Evolutionary conservation across 2,797 vertebrate species (phyloP), one percentile per base, ranked within the genome.

Genomic region (Acanthurus tractus): DNA sequence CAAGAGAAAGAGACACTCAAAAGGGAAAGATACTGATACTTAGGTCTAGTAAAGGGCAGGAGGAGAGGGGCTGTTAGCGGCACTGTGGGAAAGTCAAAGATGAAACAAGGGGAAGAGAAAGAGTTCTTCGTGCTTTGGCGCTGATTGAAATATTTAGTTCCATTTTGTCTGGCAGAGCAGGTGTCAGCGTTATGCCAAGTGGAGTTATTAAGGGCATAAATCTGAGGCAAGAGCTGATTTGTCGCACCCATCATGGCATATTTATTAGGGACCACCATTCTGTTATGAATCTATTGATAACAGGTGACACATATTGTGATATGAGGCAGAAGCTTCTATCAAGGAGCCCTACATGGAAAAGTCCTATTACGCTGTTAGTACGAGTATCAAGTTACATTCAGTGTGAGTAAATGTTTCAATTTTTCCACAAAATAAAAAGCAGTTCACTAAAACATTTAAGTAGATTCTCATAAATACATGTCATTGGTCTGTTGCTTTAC

Each of bases 121-220:
- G 25, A 86, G 79, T 88, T 89, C 84, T 86, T 85, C 36, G 66
- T 83, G 76, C 83, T 81, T 68, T 87, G 78, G 66, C 81, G 83
- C 81, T 91, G 87, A 92, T 89, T 93, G 87, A 94, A 93, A 93
- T 93, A 89, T 92, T 93, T 90, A 88, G 85, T 92, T 93, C 87
- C 86, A 81, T 91, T 92, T 78, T 92, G 85, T 85, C 81, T 79
- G 81, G 83, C 81, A 76, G 86, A 88, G 87, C 82, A 88, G 80
- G 87, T 90, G 88, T 92, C 90, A 91, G 90, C 92, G 64, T 92
- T 86, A 81, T 89, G 89, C 86, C 87, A 89, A 89, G 93, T 85
- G 79, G 84, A 91, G 88, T 91, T 93, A 94, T 92, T 93, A 93
- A 89, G 82, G 85, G 74, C 84, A 93, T 93, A 93, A 91, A 93